phyloP scores from a whole-genome alignment of 2,797 vertebrate species.

The Nannoperca australis region DNA sequence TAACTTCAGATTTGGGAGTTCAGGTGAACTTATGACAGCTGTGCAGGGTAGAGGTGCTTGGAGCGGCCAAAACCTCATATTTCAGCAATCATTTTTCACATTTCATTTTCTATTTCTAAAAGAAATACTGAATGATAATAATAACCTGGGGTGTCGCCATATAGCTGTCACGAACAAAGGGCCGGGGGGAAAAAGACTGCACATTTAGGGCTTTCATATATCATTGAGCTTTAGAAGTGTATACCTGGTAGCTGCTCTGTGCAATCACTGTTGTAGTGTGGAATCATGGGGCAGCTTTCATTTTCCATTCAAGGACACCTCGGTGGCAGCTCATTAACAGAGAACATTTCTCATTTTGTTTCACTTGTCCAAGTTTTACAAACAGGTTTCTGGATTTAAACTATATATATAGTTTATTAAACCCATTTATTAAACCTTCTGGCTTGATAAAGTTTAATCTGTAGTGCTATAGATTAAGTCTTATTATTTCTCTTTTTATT shows the following conservation, averaged over 20 bases:
- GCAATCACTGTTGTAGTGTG: neutral
- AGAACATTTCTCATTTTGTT: constrained; percentile 13
- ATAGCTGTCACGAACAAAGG: too few relatives aligned
- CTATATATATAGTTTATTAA: neutral
- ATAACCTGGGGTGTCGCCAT: too few relatives aligned
- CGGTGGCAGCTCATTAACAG: constrained; percentile 22
- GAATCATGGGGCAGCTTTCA: neutral
- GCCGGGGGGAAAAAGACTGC: too few relatives aligned
- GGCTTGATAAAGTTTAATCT: constrained; percentile 3
- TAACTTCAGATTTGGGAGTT: too few relatives aligned
- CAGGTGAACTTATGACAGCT: too few relatives aligned
- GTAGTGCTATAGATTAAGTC: neutral
- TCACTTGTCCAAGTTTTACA: constrained; percentile 7
- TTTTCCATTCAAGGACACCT: constrained; percentile 26
- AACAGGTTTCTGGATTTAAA: constrained; percentile 25
- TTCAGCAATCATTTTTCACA: too few relatives aligned
- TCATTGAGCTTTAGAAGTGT: neutral
- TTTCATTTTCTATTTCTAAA: too few relatives aligned
- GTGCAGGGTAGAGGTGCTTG: too few relatives aligned
- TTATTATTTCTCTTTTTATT: neutral
- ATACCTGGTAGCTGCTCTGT: neutral
- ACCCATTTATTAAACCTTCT: constrained; percentile 6
- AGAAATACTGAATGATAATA: too few relatives aligned
- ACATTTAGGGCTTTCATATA: neutral
- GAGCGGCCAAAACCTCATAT: too few relatives aligned